Conservation (phyloP, 2,797 vertebrate genomes). For the Pseudochromis fuscus region DNA sequence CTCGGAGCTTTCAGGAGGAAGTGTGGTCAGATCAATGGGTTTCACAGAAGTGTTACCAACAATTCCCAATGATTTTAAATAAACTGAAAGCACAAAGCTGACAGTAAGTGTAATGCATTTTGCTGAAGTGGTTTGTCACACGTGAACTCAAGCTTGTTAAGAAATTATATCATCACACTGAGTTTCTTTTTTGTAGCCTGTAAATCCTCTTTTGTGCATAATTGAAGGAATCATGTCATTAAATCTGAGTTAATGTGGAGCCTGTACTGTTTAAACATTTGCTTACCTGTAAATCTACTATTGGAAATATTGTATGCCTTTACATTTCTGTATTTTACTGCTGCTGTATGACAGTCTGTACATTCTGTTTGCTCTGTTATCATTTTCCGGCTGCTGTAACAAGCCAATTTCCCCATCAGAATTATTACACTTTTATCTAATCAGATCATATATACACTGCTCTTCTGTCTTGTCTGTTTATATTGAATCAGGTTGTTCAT, state of each 20-base stretch:
- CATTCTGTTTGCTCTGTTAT: constrained; percentile 40
- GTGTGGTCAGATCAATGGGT: constrained; percentile 25
- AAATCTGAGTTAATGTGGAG: constrained; percentile 19
- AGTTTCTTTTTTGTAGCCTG: no score
- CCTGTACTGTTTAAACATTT: constrained; percentile 26
- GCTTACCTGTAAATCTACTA: constrained; percentile 17
- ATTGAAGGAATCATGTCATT: neutral
- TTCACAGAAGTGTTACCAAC: constrained; percentile 16
- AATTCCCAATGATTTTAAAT: neutral
- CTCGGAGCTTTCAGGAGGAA: constrained; percentile 13
- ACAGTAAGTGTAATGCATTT: neutral
- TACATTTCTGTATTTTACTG: constrained; percentile 25
- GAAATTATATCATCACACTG: neutral
- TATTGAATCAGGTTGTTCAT: constrained; percentile 1
- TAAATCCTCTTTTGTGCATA: neutral
- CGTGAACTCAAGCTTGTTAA: neutral
- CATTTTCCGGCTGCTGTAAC: constrained; percentile 15
- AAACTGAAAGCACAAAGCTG: constrained; percentile 2
- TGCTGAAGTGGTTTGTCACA: neutral
- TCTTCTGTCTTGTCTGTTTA: constrained; percentile 19
- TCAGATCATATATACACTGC: constrained; percentile 16
- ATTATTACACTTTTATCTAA: constrained; percentile 48
- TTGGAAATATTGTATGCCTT: constrained; percentile 10
- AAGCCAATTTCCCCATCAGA: constrained; percentile 21
- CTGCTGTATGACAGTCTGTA: constrained; percentile 22